phyloP scores from a whole-genome alignment of 2,797 vertebrate genomes.

The Pampus argenteus region DNA sequence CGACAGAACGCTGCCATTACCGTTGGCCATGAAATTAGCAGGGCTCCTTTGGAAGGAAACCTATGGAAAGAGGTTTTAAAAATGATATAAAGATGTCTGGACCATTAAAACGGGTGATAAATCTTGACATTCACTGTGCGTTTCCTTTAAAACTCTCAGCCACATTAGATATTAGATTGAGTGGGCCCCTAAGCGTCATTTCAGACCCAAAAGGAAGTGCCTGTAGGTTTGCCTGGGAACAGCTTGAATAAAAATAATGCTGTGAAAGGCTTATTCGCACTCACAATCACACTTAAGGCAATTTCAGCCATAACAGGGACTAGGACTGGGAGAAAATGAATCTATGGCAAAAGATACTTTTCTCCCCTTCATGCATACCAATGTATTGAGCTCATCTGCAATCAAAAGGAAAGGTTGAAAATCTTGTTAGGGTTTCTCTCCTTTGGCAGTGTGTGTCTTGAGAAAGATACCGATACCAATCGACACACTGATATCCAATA shows the following conservation, averaged over 20 bases:
- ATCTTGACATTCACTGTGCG: constrained; percentile 68
- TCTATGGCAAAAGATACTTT: constrained; percentile 50
- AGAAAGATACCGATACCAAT: constrained; percentile 20
- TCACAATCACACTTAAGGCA: constrained; percentile 79
- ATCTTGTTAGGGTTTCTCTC: constrained; percentile 53
- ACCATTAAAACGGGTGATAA: constrained; percentile 67
- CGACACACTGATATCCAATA: constrained; percentile 2
- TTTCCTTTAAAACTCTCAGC: constrained; percentile 69
- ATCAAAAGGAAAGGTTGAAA: constrained; percentile 61
- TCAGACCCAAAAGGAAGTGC: constrained; percentile 70
- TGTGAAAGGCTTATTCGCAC: constrained; percentile 75
- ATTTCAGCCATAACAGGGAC: constrained; percentile 69
- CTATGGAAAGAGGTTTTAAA: constrained; percentile 59
- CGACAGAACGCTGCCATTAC: constrained; percentile 56
- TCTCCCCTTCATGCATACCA: constrained; percentile 54
- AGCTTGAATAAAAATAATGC: constrained; percentile 79
- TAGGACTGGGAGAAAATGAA: constrained; percentile 58
- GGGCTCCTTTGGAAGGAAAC: constrained; percentile 56
- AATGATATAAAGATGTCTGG: constrained; percentile 55
- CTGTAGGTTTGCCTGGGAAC: constrained; percentile 76
- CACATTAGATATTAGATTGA: constrained; percentile 75
- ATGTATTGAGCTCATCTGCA: constrained; percentile 67
- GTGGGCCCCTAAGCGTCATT: constrained; percentile 65
- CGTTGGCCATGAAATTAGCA: constrained; percentile 65
- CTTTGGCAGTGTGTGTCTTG: constrained; percentile 44